Conservation (phyloP, 2,888 invertebrate species). For the Hedychridium roseum region DNA sequence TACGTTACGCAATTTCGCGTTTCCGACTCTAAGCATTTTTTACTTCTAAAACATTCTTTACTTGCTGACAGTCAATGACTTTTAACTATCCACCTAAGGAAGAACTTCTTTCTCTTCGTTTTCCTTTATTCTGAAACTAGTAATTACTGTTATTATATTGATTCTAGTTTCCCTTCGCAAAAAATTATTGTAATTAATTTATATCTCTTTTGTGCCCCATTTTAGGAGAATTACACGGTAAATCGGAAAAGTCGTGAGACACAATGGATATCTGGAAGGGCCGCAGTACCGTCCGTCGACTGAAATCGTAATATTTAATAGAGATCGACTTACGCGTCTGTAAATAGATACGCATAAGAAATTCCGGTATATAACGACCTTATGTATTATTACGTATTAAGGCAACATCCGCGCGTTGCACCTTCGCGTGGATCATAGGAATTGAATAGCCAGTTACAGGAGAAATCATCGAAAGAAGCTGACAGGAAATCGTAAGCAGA, state of each 20-base stretch:
- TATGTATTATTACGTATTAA: slow-evolving; percentile 52
- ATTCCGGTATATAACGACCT: slow-evolving; percentile 50
- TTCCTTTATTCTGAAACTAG: too few species aligned
- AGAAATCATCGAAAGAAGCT: slow-evolving; percentile 11
- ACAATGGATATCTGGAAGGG: slow-evolving; percentile 32
- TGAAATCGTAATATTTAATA: slow-evolving; percentile 40
- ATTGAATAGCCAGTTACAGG: slow-evolving; percentile 33
- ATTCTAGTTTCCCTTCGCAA: too few species aligned
- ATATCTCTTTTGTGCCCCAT: slow-evolving; percentile 24
- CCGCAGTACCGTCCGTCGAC: slow-evolving; percentile 42
- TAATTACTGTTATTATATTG: too few species aligned
- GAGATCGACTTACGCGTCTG: slow-evolving; percentile 39
- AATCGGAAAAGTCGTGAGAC: slow-evolving; percentile 44
- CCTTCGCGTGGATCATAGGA: slow-evolving; percentile 35
- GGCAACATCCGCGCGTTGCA: slow-evolving; percentile 34
- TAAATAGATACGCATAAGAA: slow-evolving; percentile 42
- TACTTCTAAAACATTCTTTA: neutral
- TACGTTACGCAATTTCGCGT: slow-evolving; percentile 30
- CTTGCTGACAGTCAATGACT: too few species aligned
- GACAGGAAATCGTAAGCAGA: slow-evolving; percentile 14
- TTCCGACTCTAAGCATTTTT: neutral
- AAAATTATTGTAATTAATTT: neutral
- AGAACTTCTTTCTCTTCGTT: too few species aligned
- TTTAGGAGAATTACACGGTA: slow-evolving; percentile 43
- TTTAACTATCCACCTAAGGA: too few species aligned